Conservation (phyloP, 2,888 invertebrate genomes). For the Griposia aprilina region DNA sequence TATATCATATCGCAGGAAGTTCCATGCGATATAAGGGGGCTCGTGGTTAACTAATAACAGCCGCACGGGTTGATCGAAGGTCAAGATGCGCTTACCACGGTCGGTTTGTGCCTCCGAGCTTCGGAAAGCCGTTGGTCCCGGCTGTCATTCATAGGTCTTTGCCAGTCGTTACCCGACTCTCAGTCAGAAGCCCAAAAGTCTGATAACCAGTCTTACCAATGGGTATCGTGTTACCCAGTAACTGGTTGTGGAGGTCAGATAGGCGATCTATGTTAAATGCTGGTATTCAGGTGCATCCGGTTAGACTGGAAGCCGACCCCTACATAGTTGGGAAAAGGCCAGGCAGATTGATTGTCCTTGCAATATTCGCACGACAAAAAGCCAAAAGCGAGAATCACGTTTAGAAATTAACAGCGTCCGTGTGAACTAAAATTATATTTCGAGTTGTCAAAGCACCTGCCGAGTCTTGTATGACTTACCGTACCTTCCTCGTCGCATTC, state of each 20-base stretch:
- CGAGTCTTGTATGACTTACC: no score
- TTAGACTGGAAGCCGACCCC: background rate
- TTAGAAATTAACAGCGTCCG: background rate
- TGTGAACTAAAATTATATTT: background rate
- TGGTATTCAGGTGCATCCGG: background rate
- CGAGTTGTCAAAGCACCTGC: background rate
- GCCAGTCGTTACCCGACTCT: no score
- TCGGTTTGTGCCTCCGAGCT: no score
- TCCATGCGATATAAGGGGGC: background rate
- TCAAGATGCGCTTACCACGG: no score
- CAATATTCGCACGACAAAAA: background rate
- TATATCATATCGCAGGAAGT: background rate
- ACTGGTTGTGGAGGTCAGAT: background rate
- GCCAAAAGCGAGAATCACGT: background rate
- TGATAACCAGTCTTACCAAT: background rate
- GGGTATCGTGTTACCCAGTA: background rate
- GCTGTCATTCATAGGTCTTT: background rate
- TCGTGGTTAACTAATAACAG: background rate
- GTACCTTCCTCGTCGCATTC: background rate
- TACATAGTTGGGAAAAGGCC: background rate
- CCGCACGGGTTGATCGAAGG: no score
- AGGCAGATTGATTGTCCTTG: background rate
- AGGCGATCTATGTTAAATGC: background rate
- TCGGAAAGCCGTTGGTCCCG: background rate
- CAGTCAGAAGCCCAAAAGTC: no score